Conservation (phyloP, 2,888 invertebrate genomes). For the Nephrocerus scutellatus region DNA sequence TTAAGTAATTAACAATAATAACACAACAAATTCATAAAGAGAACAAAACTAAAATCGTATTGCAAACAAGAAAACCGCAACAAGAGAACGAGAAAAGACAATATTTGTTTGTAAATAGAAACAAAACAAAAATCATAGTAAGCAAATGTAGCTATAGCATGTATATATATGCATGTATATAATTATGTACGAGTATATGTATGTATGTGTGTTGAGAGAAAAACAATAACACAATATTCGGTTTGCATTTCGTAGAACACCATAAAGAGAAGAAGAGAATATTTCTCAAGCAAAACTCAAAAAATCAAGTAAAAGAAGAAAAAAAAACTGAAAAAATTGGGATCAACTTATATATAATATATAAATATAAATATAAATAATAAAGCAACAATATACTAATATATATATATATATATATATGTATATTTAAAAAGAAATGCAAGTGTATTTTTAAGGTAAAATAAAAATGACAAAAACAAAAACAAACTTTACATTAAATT, state of each 20-base stretch:
- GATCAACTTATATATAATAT: slow-evolving; percentile 48
- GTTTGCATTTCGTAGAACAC: slow-evolving; percentile 6
- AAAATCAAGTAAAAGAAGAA: slow-evolving; percentile 10
- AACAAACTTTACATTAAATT: slow-evolving; percentile 2
- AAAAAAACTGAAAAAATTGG: slow-evolving; percentile 33
- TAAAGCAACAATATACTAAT: slow-evolving; percentile 21
- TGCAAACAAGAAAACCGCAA: slow-evolving; percentile 12
- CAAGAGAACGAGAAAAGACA: slow-evolving; percentile 22
- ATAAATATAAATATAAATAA: slow-evolving; percentile 41
- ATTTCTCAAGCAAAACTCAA: slow-evolving; percentile 4
- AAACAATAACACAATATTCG: slow-evolving; percentile 11
- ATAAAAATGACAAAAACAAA: slow-evolving; percentile 9
- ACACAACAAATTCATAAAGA: slow-evolving; percentile 12
- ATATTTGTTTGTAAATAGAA: slow-evolving; percentile 28
- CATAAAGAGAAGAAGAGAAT: background rate
- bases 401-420: slow-evolving; percentile 11
- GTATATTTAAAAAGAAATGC: slow-evolving; percentile 13
- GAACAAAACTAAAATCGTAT: slow-evolving; percentile 14
- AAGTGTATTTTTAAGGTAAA: slow-evolving; percentile 19
- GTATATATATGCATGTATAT: slow-evolving; percentile 14
- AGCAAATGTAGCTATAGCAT: slow-evolving; percentile 1
- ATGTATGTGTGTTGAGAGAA: slow-evolving; percentile 45
- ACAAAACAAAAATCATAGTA: slow-evolving; percentile 17
- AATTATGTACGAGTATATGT: slow-evolving; percentile 26
- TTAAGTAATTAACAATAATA: slow-evolving; percentile 5